Conservation (phyloP, 2,888 invertebrate species). For the Tachina fera region DNA sequence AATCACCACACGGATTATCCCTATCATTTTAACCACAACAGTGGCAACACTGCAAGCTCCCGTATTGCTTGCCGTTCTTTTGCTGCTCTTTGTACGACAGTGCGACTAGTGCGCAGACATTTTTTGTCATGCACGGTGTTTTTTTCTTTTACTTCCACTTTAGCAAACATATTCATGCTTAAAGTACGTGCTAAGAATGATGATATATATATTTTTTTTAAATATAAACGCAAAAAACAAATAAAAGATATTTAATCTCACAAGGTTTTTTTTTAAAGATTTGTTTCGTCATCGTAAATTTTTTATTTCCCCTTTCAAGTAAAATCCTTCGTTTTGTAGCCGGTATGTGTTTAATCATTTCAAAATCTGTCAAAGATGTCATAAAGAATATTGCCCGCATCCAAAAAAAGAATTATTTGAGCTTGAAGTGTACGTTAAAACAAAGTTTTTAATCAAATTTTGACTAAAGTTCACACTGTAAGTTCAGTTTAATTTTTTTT, state of each 20-base stretch:
- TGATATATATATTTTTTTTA: slow-evolving; percentile 22
- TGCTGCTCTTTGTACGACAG: not conserved
- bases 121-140: slow-evolving; percentile 29
- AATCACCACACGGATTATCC: too few relatives aligned
- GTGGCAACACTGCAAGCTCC: not conserved
- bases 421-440: too few relatives aligned
- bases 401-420: too few relatives aligned
- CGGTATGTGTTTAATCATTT: not conserved
- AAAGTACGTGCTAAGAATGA: slow-evolving; percentile 68
- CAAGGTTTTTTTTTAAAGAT: slow-evolving; percentile 25
- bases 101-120: slow-evolving; percentile 11
- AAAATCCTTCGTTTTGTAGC: not conserved
- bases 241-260: slow-evolving; percentile 45
- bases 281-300: slow-evolving; percentile 30
- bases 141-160: slow-evolving; percentile 63
- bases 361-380: too few relatives aligned
- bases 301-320: not conserved
- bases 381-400: too few relatives aligned
- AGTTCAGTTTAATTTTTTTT: too few relatives aligned
- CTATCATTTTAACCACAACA: too few relatives aligned
- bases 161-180: slow-evolving; percentile 66
- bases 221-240: slow-evolving; percentile 17
- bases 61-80: not conserved
- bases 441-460: too few relatives aligned
- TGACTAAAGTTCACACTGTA: too few relatives aligned